A percentile compares a stretch with the other conserved stretches of the same genome.
Evolutionary conservation across 2,113 vertebrate species (phyloP).

Genomic region (Coreoperca whiteheadi): DNA sequence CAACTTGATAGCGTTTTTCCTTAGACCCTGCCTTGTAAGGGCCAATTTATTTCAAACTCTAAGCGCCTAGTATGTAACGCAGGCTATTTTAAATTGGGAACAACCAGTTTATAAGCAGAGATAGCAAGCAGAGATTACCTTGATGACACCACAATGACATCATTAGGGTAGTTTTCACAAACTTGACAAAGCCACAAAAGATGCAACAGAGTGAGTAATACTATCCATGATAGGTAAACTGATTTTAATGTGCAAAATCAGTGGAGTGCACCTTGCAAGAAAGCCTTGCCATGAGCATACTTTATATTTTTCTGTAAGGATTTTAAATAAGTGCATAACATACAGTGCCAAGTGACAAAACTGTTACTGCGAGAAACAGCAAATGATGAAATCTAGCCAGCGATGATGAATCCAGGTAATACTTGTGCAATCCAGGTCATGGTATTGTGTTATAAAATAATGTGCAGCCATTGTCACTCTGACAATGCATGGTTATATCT

Average conservation of each 20-base stretch:
- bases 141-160: not conserved
- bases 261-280: not conserved
- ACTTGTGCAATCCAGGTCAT: conserved; percentile 34
- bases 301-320: not conserved
- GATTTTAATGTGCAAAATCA: not conserved
- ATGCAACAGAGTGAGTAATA: not conserved
- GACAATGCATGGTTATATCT: not conserved
- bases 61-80: not conserved
- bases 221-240: not conserved
- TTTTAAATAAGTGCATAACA: not conserved
- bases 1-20: not conserved
- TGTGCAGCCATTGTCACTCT: not conserved
- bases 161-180: not conserved
- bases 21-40: not conserved
- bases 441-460: not conserved
- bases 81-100: not conserved
- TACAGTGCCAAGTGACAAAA: not conserved
- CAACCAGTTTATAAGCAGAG: too few species aligned
- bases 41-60: not conserved
- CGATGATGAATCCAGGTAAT: conserved; percentile 16
- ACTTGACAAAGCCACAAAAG: not conserved
- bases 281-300: not conserved
- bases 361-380: not conserved
- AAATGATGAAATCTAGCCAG: conserved; percentile 7
- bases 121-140: not conserved